These are phyloP conservation scores for Galleria mellonella DNA, from an alignment of 1,140 invertebrate species.

Conservation along the genomic window DNA sequence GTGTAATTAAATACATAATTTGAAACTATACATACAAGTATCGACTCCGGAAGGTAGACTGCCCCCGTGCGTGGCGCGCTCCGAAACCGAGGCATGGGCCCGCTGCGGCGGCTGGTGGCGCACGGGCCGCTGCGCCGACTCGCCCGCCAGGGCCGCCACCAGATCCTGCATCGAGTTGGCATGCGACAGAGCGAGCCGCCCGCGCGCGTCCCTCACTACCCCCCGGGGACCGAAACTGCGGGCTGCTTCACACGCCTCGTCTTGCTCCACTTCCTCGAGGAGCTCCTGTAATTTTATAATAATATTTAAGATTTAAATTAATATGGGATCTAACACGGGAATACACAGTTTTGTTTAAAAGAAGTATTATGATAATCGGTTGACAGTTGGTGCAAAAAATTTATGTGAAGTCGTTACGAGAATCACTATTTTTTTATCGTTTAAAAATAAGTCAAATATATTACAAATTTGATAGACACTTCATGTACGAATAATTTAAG, in stretches of 20 bases:
- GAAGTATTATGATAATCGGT: too few relatives aligned
- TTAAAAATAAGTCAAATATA: too few relatives aligned
- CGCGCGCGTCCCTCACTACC: slow-evolving; percentile 16
- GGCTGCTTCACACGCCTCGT: slow-evolving; percentile 55
- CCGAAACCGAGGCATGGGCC: slow-evolving; percentile 39
- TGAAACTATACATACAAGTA: slow-evolving; percentile 37
- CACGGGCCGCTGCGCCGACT: slow-evolving; percentile 34
- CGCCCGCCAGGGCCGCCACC: slow-evolving; percentile 53
- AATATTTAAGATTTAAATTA: neutral
- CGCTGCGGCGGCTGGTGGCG: slow-evolving; percentile 26
- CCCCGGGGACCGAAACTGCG: slow-evolving; percentile 20
- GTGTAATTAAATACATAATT: too few relatives aligned
- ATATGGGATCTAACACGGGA: too few relatives aligned
- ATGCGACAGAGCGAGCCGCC: slow-evolving; percentile 41
- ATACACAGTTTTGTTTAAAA: too few relatives aligned
- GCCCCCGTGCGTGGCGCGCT: slow-evolving; percentile 61
- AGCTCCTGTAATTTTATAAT: neutral
- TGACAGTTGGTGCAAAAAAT: too few relatives aligned
- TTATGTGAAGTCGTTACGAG: too few relatives aligned
- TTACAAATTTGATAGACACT: too few relatives aligned
- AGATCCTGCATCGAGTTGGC: slow-evolving; percentile 59
- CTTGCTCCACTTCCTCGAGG: slow-evolving; percentile 34
- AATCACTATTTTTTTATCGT: too few relatives aligned
- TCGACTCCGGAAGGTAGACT: slow-evolving; percentile 69
- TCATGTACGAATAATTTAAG: too few relatives aligned